Evolutionary conservation across 2,113 vertebrate species (phyloP), one percentile per base, ranked within the genome.

Genomic region (Sylvia atricapilla): DNA sequence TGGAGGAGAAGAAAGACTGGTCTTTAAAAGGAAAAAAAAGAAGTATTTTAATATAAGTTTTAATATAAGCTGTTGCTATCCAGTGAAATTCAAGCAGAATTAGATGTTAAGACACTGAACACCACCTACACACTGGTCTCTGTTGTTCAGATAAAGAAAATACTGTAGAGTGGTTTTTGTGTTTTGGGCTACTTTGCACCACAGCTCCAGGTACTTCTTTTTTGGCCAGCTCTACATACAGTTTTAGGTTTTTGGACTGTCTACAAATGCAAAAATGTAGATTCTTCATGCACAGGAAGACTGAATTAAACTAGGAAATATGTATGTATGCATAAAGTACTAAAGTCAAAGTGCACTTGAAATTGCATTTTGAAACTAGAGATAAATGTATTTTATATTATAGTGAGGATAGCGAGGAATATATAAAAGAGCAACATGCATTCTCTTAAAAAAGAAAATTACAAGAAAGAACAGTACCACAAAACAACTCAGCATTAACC

Each of bases 311-410:
- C 31, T 23, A 44, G 28, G 37, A 90, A 67, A 49, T 25, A 46
- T 1, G 1, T 9, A 11, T 11, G 4, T 3, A 50, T 7, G 4
- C 17, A 35, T 28, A 68, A 52, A 20, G 20, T 33, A 62, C 33
- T 11, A 9, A 78, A 27, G 30, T 52, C 25, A 35, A 52, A 56
- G 15, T 11, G 15, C 18, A 44, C 11, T 52, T 41, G 11, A n/a
- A 23, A 60, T 1, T 53, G 50, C 13, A 19, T 52, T 94, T 67
- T 62, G 37, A 87, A 94, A 41, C 31, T 15, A 41, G 27, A 72
- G 11, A 55, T 33, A 68, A 56, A 89, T 84, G 35, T 43, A 37
- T 8, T 20, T 24, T 33, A 33, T 47, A 37, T 33, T 47, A 37
- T 9, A 87, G 14, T 46, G 44, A 81, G 5, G 10, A 35, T 53